Conservation (phyloP, 2,113 vertebrate species). For the Equus quagga region DNA sequence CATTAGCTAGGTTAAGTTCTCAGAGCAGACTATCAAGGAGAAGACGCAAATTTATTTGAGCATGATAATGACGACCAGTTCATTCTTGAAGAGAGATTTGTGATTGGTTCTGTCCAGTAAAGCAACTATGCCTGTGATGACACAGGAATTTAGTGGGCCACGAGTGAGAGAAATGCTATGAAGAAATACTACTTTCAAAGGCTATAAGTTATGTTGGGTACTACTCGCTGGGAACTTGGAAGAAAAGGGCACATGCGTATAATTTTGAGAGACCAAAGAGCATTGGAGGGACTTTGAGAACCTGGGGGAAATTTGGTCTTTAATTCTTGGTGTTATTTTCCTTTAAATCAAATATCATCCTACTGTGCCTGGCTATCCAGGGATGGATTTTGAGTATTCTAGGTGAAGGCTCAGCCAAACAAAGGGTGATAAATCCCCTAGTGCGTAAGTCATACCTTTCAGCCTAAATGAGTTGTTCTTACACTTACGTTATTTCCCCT, state of each 20-base stretch:
- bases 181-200: not conserved
- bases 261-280: slow-evolving; percentile 24
- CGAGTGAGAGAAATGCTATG: not conserved
- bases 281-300: not conserved
- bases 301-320: not conserved
- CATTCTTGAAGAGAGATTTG: not conserved
- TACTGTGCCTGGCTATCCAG: not conserved
- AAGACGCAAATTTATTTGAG: not conserved
- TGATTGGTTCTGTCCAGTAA: not conserved
- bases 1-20: not conserved
- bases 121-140: not conserved
- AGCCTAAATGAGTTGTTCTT: slow-evolving; percentile 34
- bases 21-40: not conserved
- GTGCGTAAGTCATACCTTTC: slow-evolving; percentile 34
- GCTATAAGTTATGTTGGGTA: not conserved
- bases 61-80: not conserved
- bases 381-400: not conserved
- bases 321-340: not conserved
- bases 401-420: not conserved
- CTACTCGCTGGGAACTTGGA: not conserved
- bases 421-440: slow-evolving; percentile 6
- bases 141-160: not conserved
- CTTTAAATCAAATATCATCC: not conserved
- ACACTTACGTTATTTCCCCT: slow-evolving; percentile 21
- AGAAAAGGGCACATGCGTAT: not conserved